These are phyloP conservation scores for Nineta flava DNA, from an alignment of 2,888 invertebrate genomes.

Conservation along the genomic window DNA sequence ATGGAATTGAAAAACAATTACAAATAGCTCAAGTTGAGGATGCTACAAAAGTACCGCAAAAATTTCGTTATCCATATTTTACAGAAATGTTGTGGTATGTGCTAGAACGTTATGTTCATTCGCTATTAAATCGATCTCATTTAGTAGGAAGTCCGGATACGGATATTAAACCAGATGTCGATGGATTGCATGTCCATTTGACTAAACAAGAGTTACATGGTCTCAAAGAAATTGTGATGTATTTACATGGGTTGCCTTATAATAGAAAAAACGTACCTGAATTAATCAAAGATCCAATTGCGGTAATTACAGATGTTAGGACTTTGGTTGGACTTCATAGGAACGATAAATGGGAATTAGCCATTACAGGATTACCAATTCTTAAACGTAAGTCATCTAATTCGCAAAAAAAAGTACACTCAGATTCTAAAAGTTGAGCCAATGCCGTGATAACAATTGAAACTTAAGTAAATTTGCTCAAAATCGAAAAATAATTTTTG, in stretches of 20 bases:
- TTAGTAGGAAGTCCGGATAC: conserved; percentile 32
- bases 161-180: conserved; percentile 18
- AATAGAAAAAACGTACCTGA: conserved; percentile 87
- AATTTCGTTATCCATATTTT: conserved; percentile 96
- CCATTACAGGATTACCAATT: conserved; percentile 70
- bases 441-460: too few species aligned
- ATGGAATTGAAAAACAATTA: conserved; percentile 89
- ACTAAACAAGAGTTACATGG: conserved; percentile 69
- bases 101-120: conserved; percentile 78
- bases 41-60: conserved; percentile 86
- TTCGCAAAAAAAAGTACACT: neutral
- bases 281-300: conserved; percentile 74
- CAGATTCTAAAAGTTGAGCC: neutral
- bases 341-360: conserved; percentile 67
- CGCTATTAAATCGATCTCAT: conserved; percentile 70
- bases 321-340: conserved; percentile 77
- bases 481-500: neutral
- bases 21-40: conserved; percentile 94
- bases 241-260: conserved; percentile 74
- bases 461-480: too few species aligned
- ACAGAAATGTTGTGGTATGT: conserved; percentile 98
- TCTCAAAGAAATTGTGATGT: conserved; percentile 78
- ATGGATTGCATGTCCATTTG: conserved; percentile 50
- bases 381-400: conserved; percentile 27
- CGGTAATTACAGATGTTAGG: conserved; percentile 76